A percentile compares a stretch with the other conserved stretches of the same genome.
Evolutionary conservation across 2,113 vertebrate species (phyloP).

Genomic region (Callipepla squamata): DNA sequence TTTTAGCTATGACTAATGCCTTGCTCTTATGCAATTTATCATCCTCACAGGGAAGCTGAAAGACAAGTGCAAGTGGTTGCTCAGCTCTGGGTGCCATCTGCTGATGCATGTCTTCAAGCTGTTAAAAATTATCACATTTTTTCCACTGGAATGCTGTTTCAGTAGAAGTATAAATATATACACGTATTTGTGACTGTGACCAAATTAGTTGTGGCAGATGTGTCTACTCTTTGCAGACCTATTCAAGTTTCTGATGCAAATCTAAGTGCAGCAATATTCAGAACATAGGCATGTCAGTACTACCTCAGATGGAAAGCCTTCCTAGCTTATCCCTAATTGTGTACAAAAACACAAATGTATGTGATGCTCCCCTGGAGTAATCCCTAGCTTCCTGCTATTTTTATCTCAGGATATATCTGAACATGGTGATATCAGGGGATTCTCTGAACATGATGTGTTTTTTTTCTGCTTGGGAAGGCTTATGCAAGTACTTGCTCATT

Average conservation of each 20-base stretch:
- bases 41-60: background rate
- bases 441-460: background rate
- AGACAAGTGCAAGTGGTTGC: background rate
- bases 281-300: background rate
- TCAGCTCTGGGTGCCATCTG: background rate
- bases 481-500: background rate
- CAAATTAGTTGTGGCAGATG: background rate
- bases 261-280: background rate
- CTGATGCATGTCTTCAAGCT: background rate
- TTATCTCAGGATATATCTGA: background rate
- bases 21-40: background rate
- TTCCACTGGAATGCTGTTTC: background rate
- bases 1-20: background rate
- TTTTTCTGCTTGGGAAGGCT: background rate
- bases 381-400: background rate
- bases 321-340: background rate
- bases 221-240: background rate
- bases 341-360: background rate
- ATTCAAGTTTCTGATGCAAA: background rate
- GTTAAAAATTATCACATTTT: background rate
- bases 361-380: background rate
- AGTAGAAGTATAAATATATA: background rate
- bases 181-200: background rate
- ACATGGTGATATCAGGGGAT: background rate
- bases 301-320: background rate